Evolutionary conservation across 2,888 invertebrate species (phyloP).

Genomic region (Leptinotarsa juncta): DNA sequence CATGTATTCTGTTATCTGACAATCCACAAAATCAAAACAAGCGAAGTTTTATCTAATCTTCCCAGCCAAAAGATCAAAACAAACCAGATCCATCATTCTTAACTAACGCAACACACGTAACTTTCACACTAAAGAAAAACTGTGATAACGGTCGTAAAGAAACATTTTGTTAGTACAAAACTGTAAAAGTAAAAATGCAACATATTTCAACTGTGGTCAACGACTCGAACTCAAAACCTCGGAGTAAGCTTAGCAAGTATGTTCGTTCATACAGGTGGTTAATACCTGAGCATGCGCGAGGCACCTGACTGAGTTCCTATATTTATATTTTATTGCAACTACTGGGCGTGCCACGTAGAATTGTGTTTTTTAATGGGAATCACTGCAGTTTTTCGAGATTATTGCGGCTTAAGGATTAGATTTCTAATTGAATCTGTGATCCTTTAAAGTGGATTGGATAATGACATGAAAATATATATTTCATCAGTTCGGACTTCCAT

Average conservation of each 20-base stretch:
- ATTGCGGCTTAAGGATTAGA: too few relatives aligned
- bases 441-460: too few relatives aligned
- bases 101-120: background rate
- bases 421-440: too few relatives aligned
- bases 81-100: slow-evolving; percentile 8
- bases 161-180: slow-evolving; percentile 41
- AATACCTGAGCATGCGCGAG: slow-evolving; percentile 24
- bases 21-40: slow-evolving; percentile 23
- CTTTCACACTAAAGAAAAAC: slow-evolving; percentile 31
- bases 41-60: slow-evolving; percentile 2
- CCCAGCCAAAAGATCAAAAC: background rate
- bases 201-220: slow-evolving; percentile 49
- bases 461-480: too few relatives aligned
- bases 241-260: background rate
- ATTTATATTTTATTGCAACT: background rate
- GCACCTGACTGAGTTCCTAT: background rate
- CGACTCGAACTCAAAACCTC: slow-evolving; percentile 37
- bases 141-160: slow-evolving; percentile 28
- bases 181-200: slow-evolving; percentile 46
- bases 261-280: slow-evolving; percentile 22
- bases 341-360: slow-evolving; percentile 3
- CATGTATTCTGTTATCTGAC: slow-evolving; percentile 31
- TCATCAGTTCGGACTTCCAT: too few relatives aligned
- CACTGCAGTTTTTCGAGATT: too few relatives aligned
- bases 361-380: background rate